Conservation (phyloP, 2,797 vertebrate genomes). For the Micromesistius poutassou region DNA sequence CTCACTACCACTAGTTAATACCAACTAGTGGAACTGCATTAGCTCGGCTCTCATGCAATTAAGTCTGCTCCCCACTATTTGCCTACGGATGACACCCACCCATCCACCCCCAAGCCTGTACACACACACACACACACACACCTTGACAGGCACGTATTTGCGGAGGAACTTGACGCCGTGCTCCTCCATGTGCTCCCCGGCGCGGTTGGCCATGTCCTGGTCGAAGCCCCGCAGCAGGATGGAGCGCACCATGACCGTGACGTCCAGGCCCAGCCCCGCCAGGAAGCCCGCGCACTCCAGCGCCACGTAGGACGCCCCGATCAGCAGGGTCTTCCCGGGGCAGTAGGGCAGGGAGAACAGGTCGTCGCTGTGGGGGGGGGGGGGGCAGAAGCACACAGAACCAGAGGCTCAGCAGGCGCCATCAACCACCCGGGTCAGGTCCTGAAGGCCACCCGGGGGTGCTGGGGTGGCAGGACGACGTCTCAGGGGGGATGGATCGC, state of each 20-base stretch:
- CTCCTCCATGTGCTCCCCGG: conserved; percentile 86
- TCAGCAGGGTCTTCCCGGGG: conserved; percentile 90
- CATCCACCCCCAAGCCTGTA: too few relatives aligned
- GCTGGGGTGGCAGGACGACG: too few relatives aligned
- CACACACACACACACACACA: conserved; percentile 46
- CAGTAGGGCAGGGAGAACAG: conserved; percentile 91
- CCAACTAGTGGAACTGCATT: too few relatives aligned
- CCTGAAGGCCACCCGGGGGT: background rate
- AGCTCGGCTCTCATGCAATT: background rate
- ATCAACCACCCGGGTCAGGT: background rate
- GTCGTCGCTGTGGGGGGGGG: conserved; percentile 85
- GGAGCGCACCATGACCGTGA: conserved; percentile 93
- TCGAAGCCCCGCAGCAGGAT: conserved; percentile 93
- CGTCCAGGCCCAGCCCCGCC: conserved; percentile 86
- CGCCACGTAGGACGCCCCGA: conserved; percentile 92
- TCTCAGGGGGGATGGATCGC: background rate
- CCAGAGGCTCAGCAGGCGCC: background rate
- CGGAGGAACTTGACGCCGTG: conserved; percentile 88
- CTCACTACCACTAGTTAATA: too few relatives aligned
- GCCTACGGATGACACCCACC: too few relatives aligned
- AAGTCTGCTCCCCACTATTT: background rate
- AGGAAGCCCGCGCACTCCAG: conserved; percentile 95
- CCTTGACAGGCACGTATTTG: conserved; percentile 83
- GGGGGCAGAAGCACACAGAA: conserved; percentile 12
- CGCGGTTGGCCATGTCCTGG: conserved; percentile 92